Conservation (phyloP, 2,888 invertebrate species). For the Hirtodrosophila trivittata region DNA sequence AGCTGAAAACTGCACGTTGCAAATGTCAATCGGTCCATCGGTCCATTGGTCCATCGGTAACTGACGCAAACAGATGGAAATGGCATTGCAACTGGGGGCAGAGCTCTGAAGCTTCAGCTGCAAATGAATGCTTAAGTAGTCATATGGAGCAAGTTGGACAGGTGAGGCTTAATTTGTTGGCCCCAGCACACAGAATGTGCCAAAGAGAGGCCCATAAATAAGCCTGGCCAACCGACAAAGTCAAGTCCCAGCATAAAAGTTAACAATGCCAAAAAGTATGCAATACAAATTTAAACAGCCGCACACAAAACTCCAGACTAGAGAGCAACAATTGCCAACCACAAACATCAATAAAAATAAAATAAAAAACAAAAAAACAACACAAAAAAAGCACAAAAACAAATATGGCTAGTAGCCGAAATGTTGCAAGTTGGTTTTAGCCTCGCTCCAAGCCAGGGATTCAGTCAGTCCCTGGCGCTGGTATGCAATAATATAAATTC, state of each 20-base stretch:
- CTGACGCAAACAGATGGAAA: slow-evolving; percentile 3
- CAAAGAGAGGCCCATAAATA: slow-evolving; percentile 45
- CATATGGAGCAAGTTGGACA: slow-evolving; percentile 41
- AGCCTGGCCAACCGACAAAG: slow-evolving; percentile 23
- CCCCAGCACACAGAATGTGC: slow-evolving; percentile 5
- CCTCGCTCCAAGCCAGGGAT: slow-evolving; percentile 16
- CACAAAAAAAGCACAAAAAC: slow-evolving; percentile 16
- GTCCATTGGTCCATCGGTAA: too few relatives aligned
- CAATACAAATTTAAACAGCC: slow-evolving; percentile 50
- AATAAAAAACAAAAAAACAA: background rate
- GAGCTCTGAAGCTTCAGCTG: slow-evolving; percentile 8
- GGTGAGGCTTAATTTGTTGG: slow-evolving; percentile 43
- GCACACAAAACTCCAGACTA: slow-evolving; percentile 26
- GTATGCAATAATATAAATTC: slow-evolving; percentile 75
- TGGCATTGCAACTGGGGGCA: background rate
- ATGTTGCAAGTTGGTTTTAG: slow-evolving; percentile 51
- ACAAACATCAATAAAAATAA: slow-evolving; percentile 63
- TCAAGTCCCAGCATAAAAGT: slow-evolving; percentile 21
- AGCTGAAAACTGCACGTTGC: slow-evolving; percentile 28
- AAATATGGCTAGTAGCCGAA: slow-evolving; percentile 46
- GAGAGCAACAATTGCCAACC: slow-evolving; percentile 67
- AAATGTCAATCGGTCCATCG: slow-evolving; percentile 42
- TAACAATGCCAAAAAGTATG: slow-evolving; percentile 62
- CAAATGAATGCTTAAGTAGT: slow-evolving; percentile 52
- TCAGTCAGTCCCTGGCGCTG: slow-evolving; percentile 44